Evolutionary conservation across 2,797 vertebrate species (phyloP), one percentile per base, ranked within the genome.

Genomic region (Xenopus petersii): DNA sequence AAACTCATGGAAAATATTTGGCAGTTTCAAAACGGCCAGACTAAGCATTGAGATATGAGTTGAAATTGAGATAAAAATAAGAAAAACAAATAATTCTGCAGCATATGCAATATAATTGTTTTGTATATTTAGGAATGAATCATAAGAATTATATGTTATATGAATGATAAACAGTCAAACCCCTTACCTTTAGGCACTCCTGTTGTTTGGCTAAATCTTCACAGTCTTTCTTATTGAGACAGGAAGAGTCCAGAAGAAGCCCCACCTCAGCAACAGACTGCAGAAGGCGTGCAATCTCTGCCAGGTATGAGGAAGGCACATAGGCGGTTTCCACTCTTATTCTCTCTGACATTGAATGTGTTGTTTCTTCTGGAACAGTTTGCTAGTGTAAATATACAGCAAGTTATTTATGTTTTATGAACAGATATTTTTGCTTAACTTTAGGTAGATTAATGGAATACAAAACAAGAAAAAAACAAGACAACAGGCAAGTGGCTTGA

Each of bases 151-250:
- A 30, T 30, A 30, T 30, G 26, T 30, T 30, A 30, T 30, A 30
- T 30, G 26, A 30, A 30, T 30, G 26, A 30, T 30, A 33, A 15
- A 4, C 12, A 13, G 11, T 26, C 48, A 67, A 51, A 26, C 47
- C 8, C 21, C 91, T 91, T 92, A 99, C 97, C 96, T 95, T 94
- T 78, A 99, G 92, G 86, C 93, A 95, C 55, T 91, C 90, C 72
- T 97, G 95, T 81, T 98, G 95, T 83, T 94, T 94, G 76, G 91
- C 90, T 81, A 96, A 90, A 82, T 97, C 93, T 83, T 95, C 94
- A 86, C 81, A 96, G 21, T 93, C 90, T 65, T 92, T 94, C 47
- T 90, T 93, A 91, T 91, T 92, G 84, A 93, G 94, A 75, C 92
- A 93, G 11, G 94, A 94, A 80, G 95, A 94, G 87, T 93, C 95